These are phyloP conservation scores for Anolis apletophallus DNA, from an alignment of 2,797 vertebrate genomes.

Conservation along the genomic window DNA sequence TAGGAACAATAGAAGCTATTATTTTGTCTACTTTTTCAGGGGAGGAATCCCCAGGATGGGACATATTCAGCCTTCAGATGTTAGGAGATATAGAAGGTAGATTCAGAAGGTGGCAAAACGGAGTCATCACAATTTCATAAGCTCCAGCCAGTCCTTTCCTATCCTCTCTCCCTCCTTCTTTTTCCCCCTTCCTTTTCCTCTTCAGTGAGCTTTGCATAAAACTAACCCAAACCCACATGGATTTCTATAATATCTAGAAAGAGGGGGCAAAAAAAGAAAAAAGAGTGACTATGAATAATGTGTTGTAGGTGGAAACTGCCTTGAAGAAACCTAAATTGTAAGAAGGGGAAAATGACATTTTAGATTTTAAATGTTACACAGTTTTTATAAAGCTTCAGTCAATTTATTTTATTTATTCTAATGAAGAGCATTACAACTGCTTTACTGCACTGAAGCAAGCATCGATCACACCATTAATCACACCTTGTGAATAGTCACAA, in stretches of 20 bases:
- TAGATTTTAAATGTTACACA: slow-evolving; percentile 99
- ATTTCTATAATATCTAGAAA: slow-evolving; percentile 81
- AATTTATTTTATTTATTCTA: slow-evolving; percentile 99
- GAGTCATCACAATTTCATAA: slow-evolving; percentile 68
- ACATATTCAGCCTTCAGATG: slow-evolving; percentile 65
- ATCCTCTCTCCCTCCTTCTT: slow-evolving; percentile 60
- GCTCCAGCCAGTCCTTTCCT: slow-evolving; percentile 75
- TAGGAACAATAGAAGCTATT: slow-evolving; percentile 59
- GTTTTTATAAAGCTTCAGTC: slow-evolving; percentile 99
- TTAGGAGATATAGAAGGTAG: slow-evolving; percentile 65
- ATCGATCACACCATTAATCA: slow-evolving; percentile 99
- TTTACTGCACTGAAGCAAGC: slow-evolving; percentile 94
- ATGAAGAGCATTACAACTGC: slow-evolving; percentile 99
- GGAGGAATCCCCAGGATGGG: slow-evolving; percentile 47
- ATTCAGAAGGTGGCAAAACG: slow-evolving; percentile 62
- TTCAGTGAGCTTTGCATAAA: slow-evolving; percentile 85
- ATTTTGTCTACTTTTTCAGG: slow-evolving; percentile 52
- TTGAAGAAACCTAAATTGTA: slow-evolving; percentile 91
- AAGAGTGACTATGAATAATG: slow-evolving; percentile 89
- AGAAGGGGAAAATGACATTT: slow-evolving; percentile 91
- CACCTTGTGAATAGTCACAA: slow-evolving; percentile 99
- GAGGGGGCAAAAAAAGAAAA: slow-evolving; percentile 69
- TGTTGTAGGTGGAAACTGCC: slow-evolving; percentile 92
- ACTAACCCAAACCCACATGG: slow-evolving; percentile 84
- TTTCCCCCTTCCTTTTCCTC: slow-evolving; percentile 61